Evolutionary conservation across 2,797 vertebrate genomes (phyloP).

Genomic region (Pangasius krempfi): DNA sequence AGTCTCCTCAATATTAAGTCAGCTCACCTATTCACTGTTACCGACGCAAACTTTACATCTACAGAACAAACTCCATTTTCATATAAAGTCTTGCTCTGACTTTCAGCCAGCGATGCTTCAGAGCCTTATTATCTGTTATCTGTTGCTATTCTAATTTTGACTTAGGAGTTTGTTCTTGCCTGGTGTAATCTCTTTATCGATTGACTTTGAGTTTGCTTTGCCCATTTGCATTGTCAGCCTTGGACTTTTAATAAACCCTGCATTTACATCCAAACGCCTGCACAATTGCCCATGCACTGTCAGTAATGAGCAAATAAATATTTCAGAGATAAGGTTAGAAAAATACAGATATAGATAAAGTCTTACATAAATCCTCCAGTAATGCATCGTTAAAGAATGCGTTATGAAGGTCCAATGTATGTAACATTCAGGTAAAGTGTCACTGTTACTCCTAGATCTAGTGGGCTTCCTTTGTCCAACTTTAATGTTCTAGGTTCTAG

Average conservation of each 20-base stretch:
- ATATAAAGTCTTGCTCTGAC: background rate
- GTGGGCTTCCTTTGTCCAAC: background rate
- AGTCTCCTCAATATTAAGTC: background rate
- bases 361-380: background rate
- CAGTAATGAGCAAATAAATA: background rate
- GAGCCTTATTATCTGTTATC: slow-evolving; percentile 8
- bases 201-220: background rate
- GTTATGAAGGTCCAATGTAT: background rate
- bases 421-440: background rate
- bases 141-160: background rate
- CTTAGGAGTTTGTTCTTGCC: no score
- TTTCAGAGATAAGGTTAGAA: background rate
- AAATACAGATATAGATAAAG: background rate
- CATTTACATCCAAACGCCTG: background rate
- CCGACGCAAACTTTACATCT: background rate
- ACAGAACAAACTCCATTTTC: background rate
- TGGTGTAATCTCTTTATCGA: slow-evolving; percentile 5
- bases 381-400: background rate
- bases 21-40: background rate
- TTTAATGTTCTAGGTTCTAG: background rate
- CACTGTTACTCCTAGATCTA: no score
- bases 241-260: background rate
- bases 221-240: background rate
- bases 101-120: background rate
- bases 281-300: background rate